Evolutionary conservation across 2,888 invertebrate species (phyloP).

Genomic region (Caradrina kadenii): DNA sequence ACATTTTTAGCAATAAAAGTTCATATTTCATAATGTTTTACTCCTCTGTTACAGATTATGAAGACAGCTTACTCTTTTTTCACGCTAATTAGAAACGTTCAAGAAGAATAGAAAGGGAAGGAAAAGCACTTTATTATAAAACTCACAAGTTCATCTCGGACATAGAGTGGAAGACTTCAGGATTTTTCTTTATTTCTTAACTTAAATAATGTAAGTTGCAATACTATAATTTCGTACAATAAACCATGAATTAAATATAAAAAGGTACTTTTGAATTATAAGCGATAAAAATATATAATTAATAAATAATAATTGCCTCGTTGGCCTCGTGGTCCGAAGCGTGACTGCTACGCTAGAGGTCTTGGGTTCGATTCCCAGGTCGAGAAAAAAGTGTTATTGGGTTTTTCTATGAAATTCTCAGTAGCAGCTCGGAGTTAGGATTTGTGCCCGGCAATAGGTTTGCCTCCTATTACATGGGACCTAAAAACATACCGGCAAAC

Average conservation of each 20-base stretch:
- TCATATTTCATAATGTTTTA: conserved; percentile 9
- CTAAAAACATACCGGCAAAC: too few species aligned
- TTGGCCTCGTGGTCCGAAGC: too few species aligned
- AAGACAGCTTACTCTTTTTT: conserved; percentile 84
- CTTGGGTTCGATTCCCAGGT: too few species aligned
- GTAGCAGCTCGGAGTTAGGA: too few species aligned
- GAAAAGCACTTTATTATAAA: conserved; percentile 24
- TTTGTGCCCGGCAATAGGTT: too few species aligned
- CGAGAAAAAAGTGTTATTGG: too few species aligned
- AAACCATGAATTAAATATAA: background rate
- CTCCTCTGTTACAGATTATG: conserved; percentile 75
- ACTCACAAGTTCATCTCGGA: conserved; percentile 6
- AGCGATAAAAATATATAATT: background rate
- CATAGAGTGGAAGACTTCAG: background rate
- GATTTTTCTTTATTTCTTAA: background rate
- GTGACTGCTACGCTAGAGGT: too few species aligned
- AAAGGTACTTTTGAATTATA: background rate
- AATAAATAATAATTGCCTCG: too few species aligned
- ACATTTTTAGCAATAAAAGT: conserved; percentile 5
- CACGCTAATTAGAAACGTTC: conserved; percentile 76
- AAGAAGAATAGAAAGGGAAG: conserved; percentile 54
- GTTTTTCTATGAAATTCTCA: too few species aligned
- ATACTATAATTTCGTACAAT: background rate
- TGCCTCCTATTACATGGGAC: too few species aligned
- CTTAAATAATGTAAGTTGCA: background rate